Base-by-base conservation (phyloP, 2,888 invertebrate species). In the Lasioglossum lativentre region DNA sequence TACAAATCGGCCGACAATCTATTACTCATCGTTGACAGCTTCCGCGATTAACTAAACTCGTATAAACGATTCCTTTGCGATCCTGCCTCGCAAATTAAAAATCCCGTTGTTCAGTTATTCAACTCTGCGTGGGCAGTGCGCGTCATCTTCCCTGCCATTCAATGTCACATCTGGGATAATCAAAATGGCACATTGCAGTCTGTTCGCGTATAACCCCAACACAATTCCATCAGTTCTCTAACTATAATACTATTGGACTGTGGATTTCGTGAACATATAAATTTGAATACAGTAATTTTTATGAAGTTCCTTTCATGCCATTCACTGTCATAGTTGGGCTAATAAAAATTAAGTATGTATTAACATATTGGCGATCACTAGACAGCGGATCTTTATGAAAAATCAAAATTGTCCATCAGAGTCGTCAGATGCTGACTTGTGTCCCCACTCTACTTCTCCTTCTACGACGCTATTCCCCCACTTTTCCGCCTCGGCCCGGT, bases 21-120 rank as follows among this genome's bases (percentile, higher is more conserved):
- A 75, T 73, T 78, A 73, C 70, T 83, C 78, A 68, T 38, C 45
- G 77, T 56, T 27, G 27, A 68, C 40, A 77, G 38, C 40, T 70
- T 75, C 59, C 75, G 27, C 40, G 27, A 34, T 40, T 68, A 68
- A 38, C 34, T 23, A 38, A 68, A 68, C 68, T 1, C 23, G 38
- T 38, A 68, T 38, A 68, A 68, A 68, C 38, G 68, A 68, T 63
- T 63, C 63, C 19, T 63, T 63, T 19, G 63, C 30, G 63, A 12
- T 10, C 16, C 34, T 30, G 63, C 19, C 63, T n/a, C 30, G 27
- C 6, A 30, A 16, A 30, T 63, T 2, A 16, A 27, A 30, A 63
- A 63, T 30, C 30, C 30, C n/a, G 56, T 56, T 12, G n/a, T n/a
- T 56, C n/a, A 4, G n/a, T 56, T 56, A n/a, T 56, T 56, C n/a